These are phyloP conservation scores for Oceanodroma tethys DNA, from an alignment of 2,113 vertebrate genomes.

Conservation along the genomic window DNA sequence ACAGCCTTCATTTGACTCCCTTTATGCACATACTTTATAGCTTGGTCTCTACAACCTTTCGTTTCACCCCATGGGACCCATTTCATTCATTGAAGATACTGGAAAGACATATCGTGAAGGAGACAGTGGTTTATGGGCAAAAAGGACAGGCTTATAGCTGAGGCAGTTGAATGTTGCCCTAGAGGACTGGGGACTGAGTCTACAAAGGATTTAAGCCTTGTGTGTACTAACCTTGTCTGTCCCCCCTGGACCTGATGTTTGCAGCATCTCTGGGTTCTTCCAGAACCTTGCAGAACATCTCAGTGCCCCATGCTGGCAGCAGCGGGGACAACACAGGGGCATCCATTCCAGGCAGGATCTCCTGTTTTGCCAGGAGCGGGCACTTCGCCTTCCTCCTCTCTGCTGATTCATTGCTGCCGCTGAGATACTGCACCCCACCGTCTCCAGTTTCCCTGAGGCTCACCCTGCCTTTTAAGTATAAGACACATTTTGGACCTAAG, in stretches of 20 bases:
- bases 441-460: background rate
- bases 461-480: background rate
- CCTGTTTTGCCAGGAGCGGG: background rate
- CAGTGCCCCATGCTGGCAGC: fast-evolving
- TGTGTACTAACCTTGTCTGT: fast-evolving
- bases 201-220: background rate
- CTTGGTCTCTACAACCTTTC: background rate
- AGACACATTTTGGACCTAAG: background rate
- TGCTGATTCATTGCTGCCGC: background rate
- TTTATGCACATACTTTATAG: background rate
- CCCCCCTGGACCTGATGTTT: fast-evolving
- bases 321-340: background rate
- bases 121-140: background rate
- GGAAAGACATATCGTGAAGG: fast-evolving
- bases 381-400: background rate
- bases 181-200: background rate
- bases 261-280: fast-evolving
- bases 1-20: background rate
- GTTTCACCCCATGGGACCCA: background rate
- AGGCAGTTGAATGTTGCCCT: background rate
- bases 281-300: background rate
- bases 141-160: background rate
- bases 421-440: too few relatives aligned
- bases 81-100: background rate
- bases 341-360: background rate